These are phyloP conservation scores for Ceraclea dissimilis DNA, from an alignment of 2,888 invertebrate genomes.

Conservation along the genomic window DNA sequence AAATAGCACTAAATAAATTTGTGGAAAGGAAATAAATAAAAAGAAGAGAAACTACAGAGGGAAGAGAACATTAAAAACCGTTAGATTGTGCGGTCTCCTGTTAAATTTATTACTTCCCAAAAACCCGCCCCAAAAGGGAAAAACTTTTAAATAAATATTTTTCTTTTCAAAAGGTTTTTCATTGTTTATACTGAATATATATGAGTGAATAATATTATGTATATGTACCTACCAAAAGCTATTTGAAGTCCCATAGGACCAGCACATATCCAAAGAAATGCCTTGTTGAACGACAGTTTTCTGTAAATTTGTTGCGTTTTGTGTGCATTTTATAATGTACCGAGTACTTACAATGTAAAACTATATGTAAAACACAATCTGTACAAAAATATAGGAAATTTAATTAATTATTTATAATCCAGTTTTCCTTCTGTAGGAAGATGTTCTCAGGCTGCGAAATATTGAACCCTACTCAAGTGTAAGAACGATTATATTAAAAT, in stretches of 20 bases:
- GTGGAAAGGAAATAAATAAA: background rate
- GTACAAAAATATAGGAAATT: too few species aligned
- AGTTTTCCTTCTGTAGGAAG: too few species aligned
- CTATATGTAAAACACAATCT: too few species aligned
- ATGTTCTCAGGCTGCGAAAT: too few species aligned
- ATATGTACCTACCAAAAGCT: background rate
- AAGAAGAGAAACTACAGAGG: background rate
- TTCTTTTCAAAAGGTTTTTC: conserved; percentile 20
- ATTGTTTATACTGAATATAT: conserved; percentile 6
- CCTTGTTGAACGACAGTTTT: too few species aligned
- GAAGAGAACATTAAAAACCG: conserved; percentile 10
- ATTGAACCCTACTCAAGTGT: too few species aligned
- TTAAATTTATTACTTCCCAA: conserved; percentile 24
- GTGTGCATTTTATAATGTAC: too few species aligned
- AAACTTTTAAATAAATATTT: conserved; percentile 26
- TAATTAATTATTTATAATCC: too few species aligned
- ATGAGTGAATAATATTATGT: conserved; percentile 2
- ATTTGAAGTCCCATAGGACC: background rate
- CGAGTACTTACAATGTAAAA: too few species aligned
- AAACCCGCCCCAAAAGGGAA: conserved; percentile 21
- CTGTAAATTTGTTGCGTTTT: too few species aligned
- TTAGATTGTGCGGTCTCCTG: conserved; percentile 21
- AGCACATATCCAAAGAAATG: too few species aligned
- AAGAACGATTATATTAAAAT: too few species aligned
- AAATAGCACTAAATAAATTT: background rate